Evolutionary conservation across 1,140 invertebrate genomes (phyloP), one percentile per base, ranked within the genome.

Genomic region (Hylyphantes graminicola): DNA sequence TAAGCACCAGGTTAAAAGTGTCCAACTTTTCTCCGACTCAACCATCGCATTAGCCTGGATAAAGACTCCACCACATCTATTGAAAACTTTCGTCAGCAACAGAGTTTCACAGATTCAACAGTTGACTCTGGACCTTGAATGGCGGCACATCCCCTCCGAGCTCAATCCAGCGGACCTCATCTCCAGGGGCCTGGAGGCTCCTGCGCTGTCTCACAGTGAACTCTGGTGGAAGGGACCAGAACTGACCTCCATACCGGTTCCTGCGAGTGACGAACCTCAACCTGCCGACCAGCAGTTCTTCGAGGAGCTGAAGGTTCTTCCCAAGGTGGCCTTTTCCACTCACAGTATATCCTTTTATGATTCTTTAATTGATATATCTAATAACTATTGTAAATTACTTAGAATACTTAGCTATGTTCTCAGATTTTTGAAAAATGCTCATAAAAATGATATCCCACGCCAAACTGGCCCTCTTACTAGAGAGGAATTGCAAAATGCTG

Each of bases 151-250:
- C n/a, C 57, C 57, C 11, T 59, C 57, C n/a, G 35, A 35, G 35
- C 35, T 35, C 35, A 35, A 35, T 35, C 35, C 35, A 59, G 57
- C 57, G 1, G 57, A 59, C n/a, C 11, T 12, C 19, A 68, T 48
- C 13, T 68, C 21, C 35, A 13, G 21, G 21, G 67, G 67, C 7
- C 67, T 68, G 9, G 64, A 68, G 35, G 67, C 51, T 0, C 35
- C 35, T 13, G 35, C 67, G 6, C 67, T 68, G 35, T 21, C 67
- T 50, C 21, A 21, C 35, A 2, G 9, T 3, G 9, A 68, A 9
- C 67, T 48, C 35, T 35, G 67, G 67, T 68, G 15, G 15, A 21
- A 68, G 51, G 67, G 67, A 21, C 67, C 67, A 48, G 67, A 68
- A 4, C 12, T 68, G 35, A 50, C 67, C 11, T 15, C 15, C 15